Conservation (phyloP, 2,888 invertebrate genomes). For the Anthrax anthrax region DNA sequence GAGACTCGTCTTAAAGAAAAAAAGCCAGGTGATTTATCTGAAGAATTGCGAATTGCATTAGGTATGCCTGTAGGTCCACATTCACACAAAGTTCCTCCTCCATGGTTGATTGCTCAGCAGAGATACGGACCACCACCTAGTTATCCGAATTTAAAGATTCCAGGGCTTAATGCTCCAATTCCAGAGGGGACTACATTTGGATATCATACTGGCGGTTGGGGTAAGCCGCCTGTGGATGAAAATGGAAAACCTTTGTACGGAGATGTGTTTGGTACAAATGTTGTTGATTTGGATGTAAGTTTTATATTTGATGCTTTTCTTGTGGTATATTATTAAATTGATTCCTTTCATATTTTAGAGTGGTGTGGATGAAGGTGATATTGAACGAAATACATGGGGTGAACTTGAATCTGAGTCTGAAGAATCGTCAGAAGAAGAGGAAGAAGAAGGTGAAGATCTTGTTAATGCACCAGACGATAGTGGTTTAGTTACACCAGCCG, state of each 20-base stretch:
- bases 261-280: conserved; percentile 88
- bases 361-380: conserved; percentile 65
- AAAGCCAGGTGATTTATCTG: conserved; percentile 94
- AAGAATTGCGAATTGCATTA: conserved; percentile 87
- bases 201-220: conserved; percentile 99
- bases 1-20: conserved; percentile 96
- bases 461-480: conserved; percentile 50
- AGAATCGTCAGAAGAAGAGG: conserved; percentile 48
- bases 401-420: conserved; percentile 80
- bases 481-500: conserved; percentile 84
- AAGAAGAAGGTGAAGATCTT: conserved; percentile 46
- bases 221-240: conserved; percentile 98
- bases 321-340: not conserved
- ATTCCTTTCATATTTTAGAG: conserved; percentile 31
- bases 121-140: conserved; percentile 95
- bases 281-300: conserved; percentile 55
- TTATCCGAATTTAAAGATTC: conserved; percentile 95
- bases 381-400: conserved; percentile 93
- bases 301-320: not conserved
- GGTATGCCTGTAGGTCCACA: conserved; percentile 98
- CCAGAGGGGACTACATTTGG: conserved; percentile 97
- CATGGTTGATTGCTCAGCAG: conserved; percentile 62
- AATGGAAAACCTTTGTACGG: conserved; percentile 95
- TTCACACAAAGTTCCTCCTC: conserved; percentile 81
- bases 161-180: conserved; percentile 94